These are phyloP conservation scores for Drosophila ezoana DNA, from an alignment of 2,888 invertebrate species.

Conservation along the genomic window DNA sequence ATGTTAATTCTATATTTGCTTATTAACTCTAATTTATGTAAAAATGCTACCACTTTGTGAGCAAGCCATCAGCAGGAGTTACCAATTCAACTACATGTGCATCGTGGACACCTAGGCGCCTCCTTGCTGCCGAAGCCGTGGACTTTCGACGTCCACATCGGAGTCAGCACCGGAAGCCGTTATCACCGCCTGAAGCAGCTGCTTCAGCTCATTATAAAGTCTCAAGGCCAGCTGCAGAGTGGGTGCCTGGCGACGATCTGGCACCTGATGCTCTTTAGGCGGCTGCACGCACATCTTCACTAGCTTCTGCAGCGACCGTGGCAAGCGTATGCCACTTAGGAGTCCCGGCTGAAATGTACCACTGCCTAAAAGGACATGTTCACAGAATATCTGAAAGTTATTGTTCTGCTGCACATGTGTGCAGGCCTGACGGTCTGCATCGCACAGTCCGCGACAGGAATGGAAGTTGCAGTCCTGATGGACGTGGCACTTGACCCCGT, in stretches of 20 bases:
- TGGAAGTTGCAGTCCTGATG: conserved; percentile 80
- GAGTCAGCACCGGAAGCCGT: conserved; percentile 55
- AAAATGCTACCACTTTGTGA: conserved; percentile 63
- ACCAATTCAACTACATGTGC: conserved; percentile 29
- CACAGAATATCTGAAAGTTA: conserved; percentile 83
- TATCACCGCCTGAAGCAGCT: conserved; percentile 76
- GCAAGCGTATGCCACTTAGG: conserved; percentile 76
- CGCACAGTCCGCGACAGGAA: conserved; percentile 82
- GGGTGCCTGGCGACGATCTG: conserved; percentile 77
- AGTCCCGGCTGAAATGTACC: conserved; percentile 82
- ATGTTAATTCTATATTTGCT: conserved; percentile 35
- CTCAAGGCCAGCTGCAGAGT: conserved; percentile 78
- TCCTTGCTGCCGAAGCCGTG: conserved; percentile 26
- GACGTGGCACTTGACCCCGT: conserved; percentile 73
- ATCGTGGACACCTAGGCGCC: conserved; percentile 16
- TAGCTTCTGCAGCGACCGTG: conserved; percentile 73
- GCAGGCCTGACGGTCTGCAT: conserved; percentile 74
- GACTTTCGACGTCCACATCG: conserved; percentile 39
- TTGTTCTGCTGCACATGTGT: conserved; percentile 82
- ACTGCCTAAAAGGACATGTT: conserved; percentile 79
- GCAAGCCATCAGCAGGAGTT: conserved; percentile 29
- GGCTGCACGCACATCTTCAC: conserved; percentile 82
- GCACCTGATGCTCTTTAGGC: conserved; percentile 71
- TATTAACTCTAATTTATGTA: conserved; percentile 59
- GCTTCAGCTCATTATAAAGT: conserved; percentile 83